Percentiles rank a stretch among this genome's conserved stretches.
These are phyloP conservation scores for Platysteira castanea DNA, from an alignment of 2,113 vertebrate species.

Conservation along the genomic window DNA sequence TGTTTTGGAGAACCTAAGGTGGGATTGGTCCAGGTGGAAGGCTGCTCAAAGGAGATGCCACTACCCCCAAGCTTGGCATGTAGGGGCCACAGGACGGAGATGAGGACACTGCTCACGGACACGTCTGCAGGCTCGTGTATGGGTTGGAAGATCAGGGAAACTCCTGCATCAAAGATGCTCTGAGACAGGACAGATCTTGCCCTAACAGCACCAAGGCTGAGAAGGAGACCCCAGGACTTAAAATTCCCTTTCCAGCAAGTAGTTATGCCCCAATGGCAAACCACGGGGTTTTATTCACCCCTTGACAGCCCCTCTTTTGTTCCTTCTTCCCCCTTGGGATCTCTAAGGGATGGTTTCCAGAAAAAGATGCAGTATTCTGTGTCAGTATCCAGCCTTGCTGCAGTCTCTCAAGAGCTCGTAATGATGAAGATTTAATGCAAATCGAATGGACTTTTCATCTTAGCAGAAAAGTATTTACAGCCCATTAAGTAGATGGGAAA, in stretches of 20 bases:
- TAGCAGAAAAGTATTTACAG: slow-evolving; percentile 61
- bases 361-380: neutral
- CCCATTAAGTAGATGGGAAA: slow-evolving; percentile 59
- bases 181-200: neutral
- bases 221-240: neutral
- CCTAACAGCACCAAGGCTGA: neutral
- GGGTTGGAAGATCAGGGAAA: neutral
- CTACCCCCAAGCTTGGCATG: neutral
- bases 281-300: neutral
- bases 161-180: neutral
- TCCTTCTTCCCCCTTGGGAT: neutral
- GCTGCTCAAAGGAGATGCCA: neutral
- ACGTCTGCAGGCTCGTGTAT: accelerated
- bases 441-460: slow-evolving; percentile 66
- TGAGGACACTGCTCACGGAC: neutral
- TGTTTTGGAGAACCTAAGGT: neutral
- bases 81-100: neutral
- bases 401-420: slow-evolving; percentile 6
- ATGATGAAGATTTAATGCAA: slow-evolving; percentile 64
- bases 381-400: neutral
- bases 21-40: neutral
- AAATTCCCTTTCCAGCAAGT: neutral
- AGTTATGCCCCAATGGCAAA: neutral
- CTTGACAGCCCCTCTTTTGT: neutral
- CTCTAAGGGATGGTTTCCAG: neutral